These are phyloP conservation scores for Pogonus chalceus DNA, from an alignment of 1,140 invertebrate species.

Conservation along the genomic window DNA sequence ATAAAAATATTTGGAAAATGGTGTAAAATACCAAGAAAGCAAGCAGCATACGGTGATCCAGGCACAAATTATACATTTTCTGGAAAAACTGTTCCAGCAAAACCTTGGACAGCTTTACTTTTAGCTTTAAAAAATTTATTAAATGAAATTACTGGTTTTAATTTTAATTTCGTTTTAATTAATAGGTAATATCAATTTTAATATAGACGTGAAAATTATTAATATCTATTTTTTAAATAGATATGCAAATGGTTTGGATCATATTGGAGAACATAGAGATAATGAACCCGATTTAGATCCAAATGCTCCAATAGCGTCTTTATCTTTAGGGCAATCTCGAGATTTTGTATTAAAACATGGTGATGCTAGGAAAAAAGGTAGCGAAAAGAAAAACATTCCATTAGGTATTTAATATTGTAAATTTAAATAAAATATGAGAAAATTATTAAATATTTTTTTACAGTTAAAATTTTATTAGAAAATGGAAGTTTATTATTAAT, in stretches of 20 bases:
- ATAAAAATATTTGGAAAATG: constrained; percentile 56
- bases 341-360: constrained; percentile 56
- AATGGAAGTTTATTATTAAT: constrained; percentile 59
- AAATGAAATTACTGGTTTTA: constrained; percentile 38
- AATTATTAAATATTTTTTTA: constrained; percentile 22
- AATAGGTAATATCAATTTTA: constrained; percentile 45
- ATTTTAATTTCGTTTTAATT: constrained; percentile 61
- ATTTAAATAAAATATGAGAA: not conserved
- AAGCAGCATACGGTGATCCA: constrained; percentile 55
- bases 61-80: constrained; percentile 57
- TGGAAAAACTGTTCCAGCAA: constrained; percentile 47
- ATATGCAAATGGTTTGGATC: constrained; percentile 57
- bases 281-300: constrained; percentile 56
- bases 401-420: constrained; percentile 26
- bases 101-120: constrained; percentile 49
- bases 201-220: constrained; percentile 13
- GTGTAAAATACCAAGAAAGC: constrained; percentile 54
- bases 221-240: constrained; percentile 31
- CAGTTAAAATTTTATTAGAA: constrained; percentile 48
- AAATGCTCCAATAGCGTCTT: constrained; percentile 52
- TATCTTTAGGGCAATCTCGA: constrained; percentile 54
- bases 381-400: constrained; percentile 34
- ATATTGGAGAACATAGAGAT: constrained; percentile 64
- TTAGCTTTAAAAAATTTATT: constrained; percentile 43
- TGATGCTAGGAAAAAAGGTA: constrained; percentile 40